phyloP scores from a whole-genome alignment of 2,888 invertebrate genomes.

The Meghimatium bilineatum region DNA sequence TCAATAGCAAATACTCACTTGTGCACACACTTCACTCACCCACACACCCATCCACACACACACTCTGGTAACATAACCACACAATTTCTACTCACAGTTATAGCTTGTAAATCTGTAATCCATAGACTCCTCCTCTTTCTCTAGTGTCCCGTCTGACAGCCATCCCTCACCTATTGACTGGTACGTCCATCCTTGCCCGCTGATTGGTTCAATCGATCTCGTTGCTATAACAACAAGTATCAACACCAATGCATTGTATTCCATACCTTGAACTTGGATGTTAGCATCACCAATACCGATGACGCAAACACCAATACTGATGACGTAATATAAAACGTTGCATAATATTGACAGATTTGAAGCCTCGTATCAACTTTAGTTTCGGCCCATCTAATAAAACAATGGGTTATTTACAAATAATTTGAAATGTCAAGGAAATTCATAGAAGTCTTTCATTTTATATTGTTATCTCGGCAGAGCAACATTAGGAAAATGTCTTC shows the following conservation, averaged over 20 bases:
- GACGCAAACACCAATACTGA: background rate
- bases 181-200: constrained; percentile 41
- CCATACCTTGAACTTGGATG: constrained; percentile 18
- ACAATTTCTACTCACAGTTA: constrained; percentile 26
- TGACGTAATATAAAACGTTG: background rate
- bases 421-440: background rate
- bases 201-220: constrained; percentile 10
- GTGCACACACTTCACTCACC: background rate
- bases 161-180: constrained; percentile 45
- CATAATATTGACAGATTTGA: background rate
- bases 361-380: accelerated
- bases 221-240: constrained; percentile 36
- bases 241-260: constrained; percentile 19
- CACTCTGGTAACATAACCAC: too few species aligned
- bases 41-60: background rate
- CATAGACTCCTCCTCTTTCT: background rate
- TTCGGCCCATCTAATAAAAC: background rate
- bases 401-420: background rate
- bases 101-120: constrained; percentile 42
- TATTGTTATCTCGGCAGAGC: background rate
- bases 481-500: background rate
- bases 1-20: background rate
- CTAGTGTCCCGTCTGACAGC: constrained; percentile 14
- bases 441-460: background rate
- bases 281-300: constrained; percentile 11